Conservation (phyloP, 1,140 invertebrate genomes). For the Homalodisca vitripennis region DNA sequence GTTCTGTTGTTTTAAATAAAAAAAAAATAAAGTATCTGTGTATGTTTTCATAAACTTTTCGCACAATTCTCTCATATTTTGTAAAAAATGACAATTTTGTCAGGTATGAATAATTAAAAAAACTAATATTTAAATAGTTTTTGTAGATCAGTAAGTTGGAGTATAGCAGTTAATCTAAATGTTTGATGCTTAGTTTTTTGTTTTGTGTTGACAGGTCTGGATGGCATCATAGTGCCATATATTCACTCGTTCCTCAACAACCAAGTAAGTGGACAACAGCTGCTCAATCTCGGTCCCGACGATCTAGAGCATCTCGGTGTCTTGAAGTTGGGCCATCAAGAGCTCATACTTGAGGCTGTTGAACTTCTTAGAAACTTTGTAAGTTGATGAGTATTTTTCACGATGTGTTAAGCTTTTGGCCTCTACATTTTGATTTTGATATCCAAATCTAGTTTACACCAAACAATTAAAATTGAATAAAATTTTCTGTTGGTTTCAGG, state of each 20-base stretch:
- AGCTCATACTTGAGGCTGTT: constrained; percentile 86
- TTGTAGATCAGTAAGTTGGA: neutral
- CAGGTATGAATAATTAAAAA: neutral
- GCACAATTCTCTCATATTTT: neutral
- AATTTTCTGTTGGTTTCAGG: too few species aligned
- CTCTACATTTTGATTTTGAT: neutral
- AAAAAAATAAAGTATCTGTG: neutral
- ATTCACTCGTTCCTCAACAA: constrained; percentile 78
- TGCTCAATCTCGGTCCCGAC: constrained; percentile 79
- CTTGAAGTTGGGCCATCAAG: constrained; percentile 85
- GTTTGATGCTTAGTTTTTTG: neutral
- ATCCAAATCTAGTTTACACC: too few species aligned
- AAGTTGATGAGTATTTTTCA: too few species aligned
- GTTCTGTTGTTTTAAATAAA: too few species aligned
- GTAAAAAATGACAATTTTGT: neutral
- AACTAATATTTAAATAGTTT: neutral
- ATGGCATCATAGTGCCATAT: constrained; percentile 77
- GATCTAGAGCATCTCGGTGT: constrained; percentile 86
- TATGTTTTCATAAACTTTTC: neutral
- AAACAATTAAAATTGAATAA: too few species aligned
- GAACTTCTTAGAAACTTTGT: constrained; percentile 86
- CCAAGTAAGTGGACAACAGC: constrained; percentile 75
- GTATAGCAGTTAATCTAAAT: neutral
- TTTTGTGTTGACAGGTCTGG: constrained; percentile 63
- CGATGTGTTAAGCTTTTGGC: too few species aligned